These are phyloP conservation scores for Villa cingulata DNA, from an alignment of 2,888 invertebrate genomes.

Conservation along the genomic window DNA sequence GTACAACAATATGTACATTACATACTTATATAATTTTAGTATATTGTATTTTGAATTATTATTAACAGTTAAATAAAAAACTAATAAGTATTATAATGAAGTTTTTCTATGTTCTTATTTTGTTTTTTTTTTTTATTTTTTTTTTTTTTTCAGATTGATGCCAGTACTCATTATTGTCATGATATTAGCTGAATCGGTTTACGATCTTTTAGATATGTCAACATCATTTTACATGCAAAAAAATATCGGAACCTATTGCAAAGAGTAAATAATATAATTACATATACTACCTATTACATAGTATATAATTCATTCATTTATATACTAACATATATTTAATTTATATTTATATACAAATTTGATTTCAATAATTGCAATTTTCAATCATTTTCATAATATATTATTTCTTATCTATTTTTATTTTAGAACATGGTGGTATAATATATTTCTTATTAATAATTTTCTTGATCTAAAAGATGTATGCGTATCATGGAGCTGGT, in stretches of 20 bases:
- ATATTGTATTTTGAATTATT: too few species aligned
- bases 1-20: too few species aligned
- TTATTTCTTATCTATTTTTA: slow-evolving; percentile 1
- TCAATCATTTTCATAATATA: too few species aligned
- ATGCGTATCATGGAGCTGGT: slow-evolving; percentile 27
- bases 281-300: too few species aligned
- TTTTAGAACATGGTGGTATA: slow-evolving; percentile 24
- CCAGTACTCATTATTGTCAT: slow-evolving; percentile 24
- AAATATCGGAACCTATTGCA: slow-evolving; percentile 24
- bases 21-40: too few species aligned
- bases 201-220: slow-evolving; percentile 20
- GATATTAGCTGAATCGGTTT: slow-evolving; percentile 20
- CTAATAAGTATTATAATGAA: too few species aligned
- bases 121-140: neutral
- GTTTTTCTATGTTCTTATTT: too few species aligned
- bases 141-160: slow-evolving; percentile 19
- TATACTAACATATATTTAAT: too few species aligned
- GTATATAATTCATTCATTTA: too few species aligned
- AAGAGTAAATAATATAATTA: slow-evolving; percentile 18
- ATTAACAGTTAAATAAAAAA: too few species aligned
- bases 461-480: slow-evolving; percentile 22
- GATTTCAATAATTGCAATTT: too few species aligned
- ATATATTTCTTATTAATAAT: slow-evolving; percentile 23
- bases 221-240: slow-evolving; percentile 24
- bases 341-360: neutral